Evolutionary conservation across 2,888 invertebrate species (phyloP), one percentile per base, ranked within the genome.

Genomic region (Folsomia candida): DNA sequence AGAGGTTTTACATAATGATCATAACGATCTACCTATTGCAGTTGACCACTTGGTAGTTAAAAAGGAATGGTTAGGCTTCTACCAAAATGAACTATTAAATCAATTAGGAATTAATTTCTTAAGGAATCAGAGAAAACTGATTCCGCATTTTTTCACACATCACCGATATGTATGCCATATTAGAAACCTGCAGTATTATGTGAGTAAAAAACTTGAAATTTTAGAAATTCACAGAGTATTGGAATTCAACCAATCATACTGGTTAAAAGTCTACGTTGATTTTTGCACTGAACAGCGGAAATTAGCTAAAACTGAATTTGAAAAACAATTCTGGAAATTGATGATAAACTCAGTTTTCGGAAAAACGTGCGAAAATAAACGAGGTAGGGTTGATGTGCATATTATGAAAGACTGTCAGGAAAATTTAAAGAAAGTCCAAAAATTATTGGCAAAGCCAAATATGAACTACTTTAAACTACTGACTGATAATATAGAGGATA

Each of bases 261-360:
- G 69, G 69, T 24, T 69, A 24, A 25, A 2, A 22, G 26, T 29
- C 2, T 57, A 57, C 27, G 29, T 69, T 25, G 2, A 6, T 18
- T 66, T 59, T 57, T 58, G 59, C 29, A 70, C 64, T n/a, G 14
- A 60, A 51, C 29, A 26, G 28, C 24, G 69, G 27, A 20, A 57
- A 76, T 18, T 51, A 14, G 71, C 75, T 0, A 57, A 11, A 18
- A 51, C 51, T 29, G 20, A 63, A 1, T 73, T 73, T 63, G 28
- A 60, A 51, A 73, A 73, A 27, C 67, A 71, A 20, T 65, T 70
- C n/a, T 73, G 61, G 57, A 75, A 75, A 47, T 60, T 72, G 20
- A 2, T 69, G 0, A 58, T 59, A 9, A 75, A 75, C 54, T 18
- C 62, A 0, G 11, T 22, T 18, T 75, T 73, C 68, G 75, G 73